These are phyloP conservation scores for Ectobius pallidus DNA, from an alignment of 2,888 invertebrate species.

Conservation along the genomic window DNA sequence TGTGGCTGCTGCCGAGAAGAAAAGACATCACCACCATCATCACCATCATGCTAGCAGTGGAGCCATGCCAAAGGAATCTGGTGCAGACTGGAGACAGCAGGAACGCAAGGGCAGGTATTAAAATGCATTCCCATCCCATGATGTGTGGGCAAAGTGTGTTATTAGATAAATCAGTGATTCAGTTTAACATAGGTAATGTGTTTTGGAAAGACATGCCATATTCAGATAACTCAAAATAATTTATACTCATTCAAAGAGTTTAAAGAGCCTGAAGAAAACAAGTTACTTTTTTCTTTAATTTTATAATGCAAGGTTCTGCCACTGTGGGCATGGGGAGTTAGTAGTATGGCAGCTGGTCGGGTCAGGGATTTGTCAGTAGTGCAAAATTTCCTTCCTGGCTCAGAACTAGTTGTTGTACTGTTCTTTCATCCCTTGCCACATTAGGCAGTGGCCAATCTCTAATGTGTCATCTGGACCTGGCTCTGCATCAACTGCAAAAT, in stretches of 20 bases:
- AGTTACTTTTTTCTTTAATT: background rate
- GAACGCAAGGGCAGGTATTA: constrained; percentile 38
- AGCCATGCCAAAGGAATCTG: constrained; percentile 27
- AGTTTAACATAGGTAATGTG: too few relatives aligned
- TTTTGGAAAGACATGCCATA: background rate
- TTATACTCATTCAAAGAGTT: too few relatives aligned
- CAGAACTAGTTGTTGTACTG: too few relatives aligned
- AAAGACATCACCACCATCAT: constrained; percentile 76
- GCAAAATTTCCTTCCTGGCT: too few relatives aligned
- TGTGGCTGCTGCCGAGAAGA: constrained; percentile 59
- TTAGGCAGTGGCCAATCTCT: too few relatives aligned
- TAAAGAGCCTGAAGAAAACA: background rate
- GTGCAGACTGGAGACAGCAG: constrained; percentile 37
- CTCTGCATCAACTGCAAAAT: too few relatives aligned
- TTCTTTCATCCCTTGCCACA: too few relatives aligned
- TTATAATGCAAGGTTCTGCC: too few relatives aligned
- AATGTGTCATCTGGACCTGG: too few relatives aligned
- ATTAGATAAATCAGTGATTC: background rate
- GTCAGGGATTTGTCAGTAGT: too few relatives aligned
- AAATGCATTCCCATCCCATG: background rate
- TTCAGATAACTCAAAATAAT: background rate
- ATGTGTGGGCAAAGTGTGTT: background rate
- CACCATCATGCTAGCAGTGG: constrained; percentile 65
- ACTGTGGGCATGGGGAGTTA: too few relatives aligned
- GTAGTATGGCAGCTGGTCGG: too few relatives aligned